Percentiles rank a stretch among this genome's conserved stretches.
These are phyloP conservation scores for Drosophila tanythrix DNA, from an alignment of 2,888 invertebrate genomes.

Conservation along the genomic window DNA sequence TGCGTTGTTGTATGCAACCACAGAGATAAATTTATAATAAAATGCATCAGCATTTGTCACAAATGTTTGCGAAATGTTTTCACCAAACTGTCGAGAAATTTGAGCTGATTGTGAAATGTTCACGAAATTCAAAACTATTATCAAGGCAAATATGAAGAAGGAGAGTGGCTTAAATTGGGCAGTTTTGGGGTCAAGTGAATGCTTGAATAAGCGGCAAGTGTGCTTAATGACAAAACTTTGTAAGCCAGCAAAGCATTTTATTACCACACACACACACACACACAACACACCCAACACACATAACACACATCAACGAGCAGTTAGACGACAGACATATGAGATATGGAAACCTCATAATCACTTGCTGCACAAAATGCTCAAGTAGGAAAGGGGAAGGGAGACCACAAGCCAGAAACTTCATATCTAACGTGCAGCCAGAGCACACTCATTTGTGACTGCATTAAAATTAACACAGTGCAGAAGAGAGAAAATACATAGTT, in stretches of 20 bases:
- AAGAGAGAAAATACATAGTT: not conserved
- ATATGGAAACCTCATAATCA: conserved; percentile 69
- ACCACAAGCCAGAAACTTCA: conserved; percentile 54
- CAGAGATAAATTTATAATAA: conserved; percentile 5
- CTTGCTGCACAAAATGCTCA: conserved; percentile 55
- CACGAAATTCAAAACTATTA: conserved; percentile 64
- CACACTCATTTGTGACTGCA: conserved; percentile 68
- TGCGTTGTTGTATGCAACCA: not conserved
- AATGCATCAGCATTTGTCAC: conserved; percentile 21
- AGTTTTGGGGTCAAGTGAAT: conserved; percentile 14
- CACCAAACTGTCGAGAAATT: conserved; percentile 47
- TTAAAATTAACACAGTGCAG: conserved; percentile 51
- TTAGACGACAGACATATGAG: conserved; percentile 49
- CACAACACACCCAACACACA: conserved; percentile 8
- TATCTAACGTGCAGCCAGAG: conserved; percentile 50
- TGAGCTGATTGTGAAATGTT: conserved; percentile 56
- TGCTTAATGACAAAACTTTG: conserved; percentile 77
- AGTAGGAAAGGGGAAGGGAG: conserved; percentile 1
- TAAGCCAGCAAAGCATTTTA: conserved; percentile 73
- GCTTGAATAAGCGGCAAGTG: conserved; percentile 59
- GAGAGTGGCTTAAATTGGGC: not conserved
- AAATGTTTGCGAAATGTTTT: conserved; percentile 42
- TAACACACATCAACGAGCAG: conserved; percentile 37
- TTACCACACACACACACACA: conserved; percentile 49
- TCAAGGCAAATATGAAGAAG: conserved; percentile 24